Percentiles rank a stretch among this genome's conserved stretches.
Evolutionary conservation across 2,113 vertebrate species (phyloP).

Genomic region (Quiscalus mexicanus): DNA sequence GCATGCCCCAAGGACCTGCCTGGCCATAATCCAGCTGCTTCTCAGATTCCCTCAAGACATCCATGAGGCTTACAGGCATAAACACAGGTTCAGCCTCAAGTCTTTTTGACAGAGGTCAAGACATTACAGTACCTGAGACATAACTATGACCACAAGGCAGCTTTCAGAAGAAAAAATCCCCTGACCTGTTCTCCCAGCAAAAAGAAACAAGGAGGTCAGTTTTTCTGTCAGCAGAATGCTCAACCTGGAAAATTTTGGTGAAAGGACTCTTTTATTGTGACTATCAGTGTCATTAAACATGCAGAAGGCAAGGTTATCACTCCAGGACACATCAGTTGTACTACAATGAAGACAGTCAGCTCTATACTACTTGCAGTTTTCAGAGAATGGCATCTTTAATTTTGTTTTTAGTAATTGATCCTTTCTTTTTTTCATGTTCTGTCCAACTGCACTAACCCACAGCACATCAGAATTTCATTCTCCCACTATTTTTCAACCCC

Average conservation of each 20-base stretch:
- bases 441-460: background rate
- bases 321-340: background rate
- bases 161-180: background rate
- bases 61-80: background rate
- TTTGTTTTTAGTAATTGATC: background rate
- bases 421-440: background rate
- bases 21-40: background rate
- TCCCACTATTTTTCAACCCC: background rate
- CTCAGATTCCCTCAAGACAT: background rate
- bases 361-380: background rate
- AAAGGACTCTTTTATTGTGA: background rate
- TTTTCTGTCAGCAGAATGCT: background rate
- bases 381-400: background rate
- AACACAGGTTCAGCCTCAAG: background rate
- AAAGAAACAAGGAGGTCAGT: background rate
- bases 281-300: background rate
- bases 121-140: background rate
- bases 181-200: background rate
- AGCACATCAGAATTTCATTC: background rate
- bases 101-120: background rate
- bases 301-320: background rate
- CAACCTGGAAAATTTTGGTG: background rate
- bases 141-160: background rate
- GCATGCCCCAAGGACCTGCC: background rate
- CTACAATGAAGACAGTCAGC: background rate